phyloP scores from a whole-genome alignment of 2,797 vertebrate genomes.

The Xenentodon cancila region DNA sequence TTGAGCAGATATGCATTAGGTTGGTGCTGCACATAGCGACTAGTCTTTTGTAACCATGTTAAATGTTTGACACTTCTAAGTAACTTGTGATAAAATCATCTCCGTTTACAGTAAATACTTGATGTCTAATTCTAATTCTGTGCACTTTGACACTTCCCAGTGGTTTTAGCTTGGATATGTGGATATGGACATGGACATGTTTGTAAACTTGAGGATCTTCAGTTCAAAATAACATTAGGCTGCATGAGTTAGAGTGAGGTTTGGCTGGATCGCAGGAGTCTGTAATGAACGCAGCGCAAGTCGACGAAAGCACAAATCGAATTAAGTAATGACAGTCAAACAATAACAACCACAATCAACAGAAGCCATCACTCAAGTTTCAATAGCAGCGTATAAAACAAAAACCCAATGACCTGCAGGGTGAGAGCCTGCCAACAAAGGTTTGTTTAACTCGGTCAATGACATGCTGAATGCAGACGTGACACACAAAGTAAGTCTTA shows the following conservation, averaged over 20 bases:
- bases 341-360: neutral
- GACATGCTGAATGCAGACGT: conserved; percentile 5
- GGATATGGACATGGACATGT: no score
- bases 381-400: neutral
- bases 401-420: conserved; percentile 3
- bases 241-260: neutral
- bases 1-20: no score
- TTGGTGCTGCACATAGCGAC: no score
- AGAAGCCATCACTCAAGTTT: conserved; percentile 5
- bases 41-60: no score
- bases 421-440: neutral
- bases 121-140: no score
- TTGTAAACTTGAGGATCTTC: no score
- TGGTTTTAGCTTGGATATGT: no score
- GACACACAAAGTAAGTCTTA: conserved; percentile 6
- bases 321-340: neutral
- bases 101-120: no score
- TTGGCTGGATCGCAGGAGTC: neutral
- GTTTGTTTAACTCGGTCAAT: conserved; percentile 14
- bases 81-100: no score
- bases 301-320: conserved; percentile 1
- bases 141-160: no score
- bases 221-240: no score
- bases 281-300: conserved; percentile 4
- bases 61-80: no score